Evolutionary conservation across 2,113 vertebrate genomes (phyloP), one percentile per base, ranked within the genome.

Genomic region (Marcusenius ussheri): DNA sequence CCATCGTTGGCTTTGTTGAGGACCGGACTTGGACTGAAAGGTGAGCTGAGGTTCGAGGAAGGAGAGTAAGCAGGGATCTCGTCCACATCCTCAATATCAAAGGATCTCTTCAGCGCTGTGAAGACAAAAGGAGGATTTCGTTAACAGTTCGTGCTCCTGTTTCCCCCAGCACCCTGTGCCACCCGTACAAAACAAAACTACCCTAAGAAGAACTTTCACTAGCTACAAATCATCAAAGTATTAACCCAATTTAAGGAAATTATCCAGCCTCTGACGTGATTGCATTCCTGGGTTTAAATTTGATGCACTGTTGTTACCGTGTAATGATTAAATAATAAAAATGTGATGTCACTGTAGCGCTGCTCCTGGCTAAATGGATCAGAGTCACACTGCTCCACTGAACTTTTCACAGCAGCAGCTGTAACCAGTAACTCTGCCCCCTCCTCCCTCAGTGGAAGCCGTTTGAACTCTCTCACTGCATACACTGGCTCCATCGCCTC

Each of bases 81-180:
- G 0, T 96, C 96, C 62, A 94, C 95, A 92, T 97, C 97, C 62
- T 98, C 97, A 1, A 94, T 94, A 50, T 98, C 97, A 31, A 98
- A 98, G 0, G 97, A 97, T 88, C 96, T 96, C 94, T 97, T 97
- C 91, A 98, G 93, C 0, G 97, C 97, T 98, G 95, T 21, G 90
- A 53, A 89, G 42, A 91, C 45, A 83, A 86, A 94, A 7, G 93
- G 90, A 91, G 1, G 62, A 80, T 83, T 49, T 27, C 9, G 21
- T 88, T 88, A 47, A 49, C 5, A 19, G 19, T 17, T 46, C 13
- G 3, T 24, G 27, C 17, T 53, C 24, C 50, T 39, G 27, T 19
- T 11, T 70, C 70, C 70, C 13, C 10, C n/a, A 17, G 11, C 10
- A 49, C 9, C 35, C 8, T 7, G 46, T 21, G 6, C 80, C n/a